Conservation (phyloP, 2,113 vertebrate genomes). For the Rhineura floridana region DNA sequence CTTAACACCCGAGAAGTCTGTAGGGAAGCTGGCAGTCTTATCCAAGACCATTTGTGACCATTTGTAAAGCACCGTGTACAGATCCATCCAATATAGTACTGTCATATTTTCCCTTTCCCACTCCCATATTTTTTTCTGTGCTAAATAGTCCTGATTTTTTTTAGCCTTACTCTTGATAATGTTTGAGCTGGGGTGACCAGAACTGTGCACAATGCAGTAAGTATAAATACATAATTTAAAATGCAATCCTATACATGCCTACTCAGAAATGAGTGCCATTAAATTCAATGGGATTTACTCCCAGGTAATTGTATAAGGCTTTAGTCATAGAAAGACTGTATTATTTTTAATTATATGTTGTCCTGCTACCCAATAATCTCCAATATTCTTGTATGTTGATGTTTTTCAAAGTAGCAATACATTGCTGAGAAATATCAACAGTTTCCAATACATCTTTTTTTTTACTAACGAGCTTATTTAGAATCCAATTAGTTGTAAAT, state of each 20-base stretch:
- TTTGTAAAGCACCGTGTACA: not conserved
- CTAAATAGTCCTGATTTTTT: not conserved
- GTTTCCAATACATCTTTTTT: not conserved
- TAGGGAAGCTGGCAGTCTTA: too few species aligned
- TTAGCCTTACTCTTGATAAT: not conserved
- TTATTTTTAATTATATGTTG: not conserved
- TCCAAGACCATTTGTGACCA: not conserved
- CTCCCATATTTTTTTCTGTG: not conserved
- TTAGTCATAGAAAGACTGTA: not conserved
- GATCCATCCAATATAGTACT: not conserved
- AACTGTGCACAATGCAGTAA: too few species aligned
- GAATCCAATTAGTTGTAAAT: not conserved
- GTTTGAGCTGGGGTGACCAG: not conserved
- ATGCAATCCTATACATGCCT: not conserved
- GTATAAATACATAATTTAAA: not conserved
- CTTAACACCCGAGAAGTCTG: too few species aligned
- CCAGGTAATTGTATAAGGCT: too few species aligned
- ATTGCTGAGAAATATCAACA: too few species aligned
- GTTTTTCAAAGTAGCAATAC: not conserved
- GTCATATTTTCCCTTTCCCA: not conserved
- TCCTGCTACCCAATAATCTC: not conserved
- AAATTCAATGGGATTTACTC: too few species aligned
- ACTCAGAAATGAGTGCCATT: too few species aligned
- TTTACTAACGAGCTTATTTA: not conserved
- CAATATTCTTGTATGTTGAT: not conserved